Base-by-base conservation (phyloP, 1,140 invertebrate genomes). In the Pogonus chalceus region DNA sequence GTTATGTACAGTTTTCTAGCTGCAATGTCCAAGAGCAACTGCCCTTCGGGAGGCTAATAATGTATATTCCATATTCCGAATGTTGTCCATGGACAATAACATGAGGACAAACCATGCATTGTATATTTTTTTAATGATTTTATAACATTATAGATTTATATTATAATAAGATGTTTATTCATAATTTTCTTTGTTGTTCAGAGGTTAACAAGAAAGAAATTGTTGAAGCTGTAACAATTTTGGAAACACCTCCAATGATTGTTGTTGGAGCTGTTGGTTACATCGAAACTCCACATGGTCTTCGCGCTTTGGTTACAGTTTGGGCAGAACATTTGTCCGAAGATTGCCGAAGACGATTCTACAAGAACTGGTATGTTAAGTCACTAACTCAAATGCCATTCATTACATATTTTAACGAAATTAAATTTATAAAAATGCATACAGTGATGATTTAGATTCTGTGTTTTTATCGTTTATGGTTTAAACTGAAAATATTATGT, bases 181-280 rank as follows among this genome's bases (percentile, higher is more conserved):
- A 43, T 23, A n/a, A 35, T 21, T 64, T 54, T 47, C 61, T 58
- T 61, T 63, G 37, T 4, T 43, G 71, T 76, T 47, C 70, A 95
- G 95, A 99, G 82, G 88, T 98, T 21, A 98, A 99, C 79, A 99
- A 99, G 78, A 99, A 99, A 72, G 97, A 99, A 78, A 93, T 99
- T 59, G 95, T 99, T 4, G 97, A 99, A 72, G 92, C 93, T 50
- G 96, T 99, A 1, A 99, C 97, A 31, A 90, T 99, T 68, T 76
- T 99, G 57, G 97, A 99, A 78, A 90, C 96, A 18, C 97, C 97
- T 56, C 96, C 97, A 35, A 95, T 99, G 91, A 83, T 98, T 49
- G 82, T 95, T 59, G 94, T 99, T 63, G 97, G 97, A 66, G 85
- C 95, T 62, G 92, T 97, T 66, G 97, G 97, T 47, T 99, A 99